These are phyloP conservation scores for Drosophila subpulchrella DNA, from an alignment of 1,140 invertebrate species.

Conservation along the genomic window DNA sequence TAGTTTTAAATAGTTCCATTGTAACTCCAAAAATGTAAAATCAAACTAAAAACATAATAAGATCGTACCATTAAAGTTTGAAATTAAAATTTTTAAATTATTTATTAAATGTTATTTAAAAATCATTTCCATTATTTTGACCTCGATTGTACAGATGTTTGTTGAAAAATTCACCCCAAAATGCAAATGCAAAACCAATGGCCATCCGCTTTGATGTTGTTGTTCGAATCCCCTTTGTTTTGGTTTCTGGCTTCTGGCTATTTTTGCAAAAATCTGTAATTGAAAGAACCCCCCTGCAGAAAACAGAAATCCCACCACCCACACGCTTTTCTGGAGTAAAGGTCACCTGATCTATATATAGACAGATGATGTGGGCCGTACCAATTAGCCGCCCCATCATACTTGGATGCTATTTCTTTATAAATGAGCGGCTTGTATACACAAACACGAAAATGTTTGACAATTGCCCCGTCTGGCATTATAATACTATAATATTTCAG, in stretches of 20 bases:
- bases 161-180: conserved; percentile 16
- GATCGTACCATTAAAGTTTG: neutral
- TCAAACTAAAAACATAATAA: neutral
- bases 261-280: conserved; percentile 74
- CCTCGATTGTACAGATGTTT: neutral
- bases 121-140: neutral
- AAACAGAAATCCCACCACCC: conserved; percentile 22
- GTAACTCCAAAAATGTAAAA: too few relatives aligned
- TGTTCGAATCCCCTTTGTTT: conserved; percentile 26
- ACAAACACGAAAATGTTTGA: conserved; percentile 59
- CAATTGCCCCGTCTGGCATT: conserved; percentile 43
- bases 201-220: conserved; percentile 59
- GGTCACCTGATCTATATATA: conserved; percentile 72
- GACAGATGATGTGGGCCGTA: conserved; percentile 52
- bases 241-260: conserved; percentile 41
- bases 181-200: conserved; percentile 18
- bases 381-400: conserved; percentile 47
- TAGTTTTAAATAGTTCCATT: neutral
- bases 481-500: conserved; percentile 49
- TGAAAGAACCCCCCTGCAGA: conserved; percentile 41
- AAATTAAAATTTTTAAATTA: too few relatives aligned
- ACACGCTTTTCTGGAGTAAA: conserved; percentile 53
- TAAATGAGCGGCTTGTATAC: conserved; percentile 56
- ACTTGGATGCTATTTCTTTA: conserved; percentile 56
- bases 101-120: neutral